Evolutionary conservation across 2,888 invertebrate species (phyloP), one percentile per base, ranked within the genome.

Genomic region (Torymus tubicola): DNA sequence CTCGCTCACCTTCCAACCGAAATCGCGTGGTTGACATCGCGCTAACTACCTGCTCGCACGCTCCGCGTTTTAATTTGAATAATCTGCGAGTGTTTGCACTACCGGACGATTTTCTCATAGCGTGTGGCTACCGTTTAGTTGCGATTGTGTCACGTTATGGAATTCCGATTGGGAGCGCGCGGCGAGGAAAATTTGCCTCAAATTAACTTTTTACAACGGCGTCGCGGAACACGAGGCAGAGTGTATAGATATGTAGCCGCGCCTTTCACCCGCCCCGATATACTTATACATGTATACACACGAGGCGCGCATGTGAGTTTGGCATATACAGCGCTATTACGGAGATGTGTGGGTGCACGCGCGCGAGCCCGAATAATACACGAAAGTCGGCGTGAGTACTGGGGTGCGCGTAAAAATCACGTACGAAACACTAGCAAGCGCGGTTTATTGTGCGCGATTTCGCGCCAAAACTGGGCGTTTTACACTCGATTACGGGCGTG

Each of bases 171-270:
- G 65, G 76, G 63, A 76, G 78, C 61, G 21, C 8, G 42, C 8
- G 10, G 42, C 42, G 60, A 69, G 73, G 81, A 73, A 82, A 79
- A 82, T 79, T 82, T 79, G 73, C 81, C 73, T 73, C 61, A 65
- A 78, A 82, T 81, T 81, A 82, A 82, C 76, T 68, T 81, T 82
- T 82, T 73, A 73, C 69, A 42, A 31, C 60, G 53, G 72, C 68
- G 50, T 65, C 72, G 64, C 21, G 53, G 31, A 53, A 4, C 31
- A 10, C 14, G 60, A 2, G 42, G 42, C 42, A 42, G 42, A 42
- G 42, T 8, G 10, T 42, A 8, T 42, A 42, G 58, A 8, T 8
- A 42, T 42, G 10, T 42, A 42, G 64, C 63, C 75, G 63, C 58
- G 77, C 82, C 81, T 81, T 81, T 81, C 81, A 79, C 81, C 75